Base-by-base conservation (phyloP, 1,140 invertebrate species). In the Drosophila ficusphila region DNA sequence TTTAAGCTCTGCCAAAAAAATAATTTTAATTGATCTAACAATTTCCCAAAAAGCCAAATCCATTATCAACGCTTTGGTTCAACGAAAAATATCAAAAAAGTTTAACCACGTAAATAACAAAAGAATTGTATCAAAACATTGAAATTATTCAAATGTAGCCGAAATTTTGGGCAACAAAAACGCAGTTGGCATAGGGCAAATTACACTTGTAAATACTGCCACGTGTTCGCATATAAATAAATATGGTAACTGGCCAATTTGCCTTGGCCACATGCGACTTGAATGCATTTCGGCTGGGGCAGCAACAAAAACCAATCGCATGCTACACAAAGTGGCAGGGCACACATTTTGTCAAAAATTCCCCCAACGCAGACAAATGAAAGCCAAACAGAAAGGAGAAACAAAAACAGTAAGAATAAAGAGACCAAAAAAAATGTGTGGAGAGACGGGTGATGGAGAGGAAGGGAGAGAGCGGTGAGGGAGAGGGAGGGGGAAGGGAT, bases 161-260 rank as follows among this genome's bases (percentile, higher is more conserved):
- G 5, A 3, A 2, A 25, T 25, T 42, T 12, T 4, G 1, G 14
- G 2, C 41, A 44, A 23, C n/a, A 12, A 25, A 14, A 25, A 25
- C n/a, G 6, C 16, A 27, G 14, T 53, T 53, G 14, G 9, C 12
- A 14, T 31, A 31, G 76, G 69, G 58, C 70, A 60, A 72, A 54
- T 42, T 52, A 49, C 71, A 54, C 67, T 79, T 81, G 78, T 72
- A 79, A 82, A 76, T 79, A 82, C 69, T 56, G 76, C 58, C 72
- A 46, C 46, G 38, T 42, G 44, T 23, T 7, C 8, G 42, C 8
- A 9, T 16, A 4, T 7, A 46, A 46, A 46, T 14, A 44, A 25
- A 44, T 44, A 44, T 12, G 41, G 7, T 46, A 46, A 27, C 42
- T 27, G 42, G 23, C 23, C 23, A 46, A 27, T 27, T 16, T 16